Evolutionary conservation across 2,888 invertebrate species (phyloP).

Genomic region (Cetonia aurata): DNA sequence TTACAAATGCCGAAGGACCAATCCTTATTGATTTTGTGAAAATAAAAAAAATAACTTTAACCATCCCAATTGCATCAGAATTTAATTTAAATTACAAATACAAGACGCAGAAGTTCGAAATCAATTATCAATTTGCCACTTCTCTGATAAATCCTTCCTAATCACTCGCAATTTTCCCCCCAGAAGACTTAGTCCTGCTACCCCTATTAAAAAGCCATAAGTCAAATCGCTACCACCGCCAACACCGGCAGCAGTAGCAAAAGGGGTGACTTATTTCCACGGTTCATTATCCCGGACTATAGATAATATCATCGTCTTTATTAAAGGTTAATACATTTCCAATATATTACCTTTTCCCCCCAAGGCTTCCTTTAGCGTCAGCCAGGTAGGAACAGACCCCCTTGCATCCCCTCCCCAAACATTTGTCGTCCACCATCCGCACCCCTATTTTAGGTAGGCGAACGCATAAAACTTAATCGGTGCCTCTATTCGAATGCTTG

Average conservation of each 20-base stretch:
- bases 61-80: too few relatives aligned
- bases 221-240: conserved; percentile 8
- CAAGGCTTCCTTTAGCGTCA: conserved; percentile 18
- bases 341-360: conserved; percentile 48
- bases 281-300: conserved; percentile 30
- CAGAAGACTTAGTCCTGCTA: background rate
- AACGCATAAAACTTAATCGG: conserved; percentile 27
- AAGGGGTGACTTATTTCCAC: conserved; percentile 28
- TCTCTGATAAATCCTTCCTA: background rate
- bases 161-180: background rate
- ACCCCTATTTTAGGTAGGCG: background rate
- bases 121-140: too few relatives aligned
- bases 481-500: background rate
- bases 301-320: conserved; percentile 31
- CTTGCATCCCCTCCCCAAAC: background rate
- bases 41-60: too few relatives aligned
- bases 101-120: too few relatives aligned
- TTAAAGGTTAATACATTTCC: conserved; percentile 43
- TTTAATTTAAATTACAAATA: too few relatives aligned
- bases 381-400: background rate
- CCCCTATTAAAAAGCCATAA: conserved; percentile 37
- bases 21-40: too few relatives aligned
- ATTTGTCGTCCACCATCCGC: background rate
- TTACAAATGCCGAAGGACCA: too few relatives aligned
- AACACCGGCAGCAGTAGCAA: background rate